Conservation (phyloP, 2,113 vertebrate genomes). For the Benitochromis conjunctus region DNA sequence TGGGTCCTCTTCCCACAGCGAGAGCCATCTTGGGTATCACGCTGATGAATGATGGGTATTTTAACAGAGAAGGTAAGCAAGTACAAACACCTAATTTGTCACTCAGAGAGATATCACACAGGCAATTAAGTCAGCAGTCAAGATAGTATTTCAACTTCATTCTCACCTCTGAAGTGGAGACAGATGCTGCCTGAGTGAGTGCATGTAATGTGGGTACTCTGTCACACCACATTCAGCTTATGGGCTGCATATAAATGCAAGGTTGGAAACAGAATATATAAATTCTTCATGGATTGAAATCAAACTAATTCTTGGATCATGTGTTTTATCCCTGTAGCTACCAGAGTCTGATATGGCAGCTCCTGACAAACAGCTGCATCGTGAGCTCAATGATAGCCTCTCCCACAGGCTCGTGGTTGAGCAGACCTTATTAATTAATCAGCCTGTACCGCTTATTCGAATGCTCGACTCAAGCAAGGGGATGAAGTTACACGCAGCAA, state of each 20-base stretch:
- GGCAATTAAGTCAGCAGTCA: not conserved
- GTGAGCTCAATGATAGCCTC: not conserved
- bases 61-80: slow-evolving; percentile 6
- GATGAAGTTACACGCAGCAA: not conserved
- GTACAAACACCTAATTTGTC: slow-evolving; percentile 16
- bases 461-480: not conserved
- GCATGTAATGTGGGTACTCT: not conserved
- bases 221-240: slow-evolving; percentile 7
- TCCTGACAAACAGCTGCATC: not conserved
- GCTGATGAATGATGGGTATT: slow-evolving; percentile 32
- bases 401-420: not conserved
- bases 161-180: not conserved
- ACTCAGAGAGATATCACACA: slow-evolving; percentile 8
- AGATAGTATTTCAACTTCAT: not conserved
- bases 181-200: not conserved
- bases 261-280: not conserved
- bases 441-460: not conserved
- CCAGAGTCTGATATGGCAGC: not conserved
- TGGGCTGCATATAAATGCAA: not conserved
- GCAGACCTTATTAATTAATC: not conserved
- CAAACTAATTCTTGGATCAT: not conserved
- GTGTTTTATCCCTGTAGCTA: not conserved
- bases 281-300: not conserved
- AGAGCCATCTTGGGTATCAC: slow-evolving; percentile 38
- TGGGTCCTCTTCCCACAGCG: slow-evolving; percentile 13